phyloP scores from a whole-genome alignment of 2,797 vertebrate genomes.

The Protonibea diacanthus region DNA sequence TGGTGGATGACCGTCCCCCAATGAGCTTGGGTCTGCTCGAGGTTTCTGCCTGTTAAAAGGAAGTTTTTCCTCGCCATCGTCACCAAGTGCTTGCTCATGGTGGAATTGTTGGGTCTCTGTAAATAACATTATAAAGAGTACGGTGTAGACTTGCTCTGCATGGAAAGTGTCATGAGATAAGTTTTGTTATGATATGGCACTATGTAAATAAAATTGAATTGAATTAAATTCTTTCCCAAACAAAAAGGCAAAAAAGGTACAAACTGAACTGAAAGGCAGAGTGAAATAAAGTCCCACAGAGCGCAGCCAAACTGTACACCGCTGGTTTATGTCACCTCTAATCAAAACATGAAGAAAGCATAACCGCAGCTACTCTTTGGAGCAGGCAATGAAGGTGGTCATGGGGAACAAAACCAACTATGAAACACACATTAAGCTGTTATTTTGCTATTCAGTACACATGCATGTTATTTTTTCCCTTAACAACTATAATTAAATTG shows the following conservation, averaged over 20 bases:
- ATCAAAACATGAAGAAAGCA: constrained; percentile 2
- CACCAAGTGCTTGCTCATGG: too few species aligned
- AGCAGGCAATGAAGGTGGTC: neutral
- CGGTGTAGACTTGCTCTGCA: too few species aligned
- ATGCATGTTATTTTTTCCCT: neutral
- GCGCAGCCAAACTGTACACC: neutral
- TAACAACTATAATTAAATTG: neutral
- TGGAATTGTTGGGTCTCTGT: too few species aligned
- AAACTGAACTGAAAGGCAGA: neutral
- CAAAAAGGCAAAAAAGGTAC: constrained; percentile 1
- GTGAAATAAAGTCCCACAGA: neutral
- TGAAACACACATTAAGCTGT: constrained; percentile 1
- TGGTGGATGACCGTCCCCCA: too few species aligned
- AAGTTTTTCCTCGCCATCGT: too few species aligned
- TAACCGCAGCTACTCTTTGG: neutral
- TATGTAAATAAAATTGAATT: too few species aligned
- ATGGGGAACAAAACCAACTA: neutral
- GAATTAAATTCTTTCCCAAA: neutral
- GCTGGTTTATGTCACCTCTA: neutral
- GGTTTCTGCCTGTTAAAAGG: too few species aligned
- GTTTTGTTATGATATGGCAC: too few species aligned
- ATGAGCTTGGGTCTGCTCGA: too few species aligned
- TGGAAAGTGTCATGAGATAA: too few species aligned
- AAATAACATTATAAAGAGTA: too few species aligned
- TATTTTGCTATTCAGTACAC: neutral